Conservation (phyloP, 92 coral and sea anemone species). For the Galaxea fascicularis region DNA sequence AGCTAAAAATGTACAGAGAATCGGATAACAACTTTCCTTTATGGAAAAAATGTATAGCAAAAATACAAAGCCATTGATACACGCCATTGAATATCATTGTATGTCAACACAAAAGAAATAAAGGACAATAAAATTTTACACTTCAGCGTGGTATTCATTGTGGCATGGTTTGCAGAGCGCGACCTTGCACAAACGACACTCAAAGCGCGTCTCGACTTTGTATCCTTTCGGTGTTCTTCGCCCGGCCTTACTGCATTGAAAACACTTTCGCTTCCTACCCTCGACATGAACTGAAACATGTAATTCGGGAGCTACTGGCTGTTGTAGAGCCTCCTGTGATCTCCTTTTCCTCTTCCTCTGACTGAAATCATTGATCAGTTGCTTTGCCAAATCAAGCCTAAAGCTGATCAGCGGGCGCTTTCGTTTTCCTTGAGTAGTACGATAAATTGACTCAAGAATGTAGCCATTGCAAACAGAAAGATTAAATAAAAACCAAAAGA, state of each 20-base stretch:
- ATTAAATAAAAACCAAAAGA: constrained; percentile 56
- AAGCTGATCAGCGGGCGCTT: constrained; percentile 8
- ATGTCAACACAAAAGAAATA: background rate
- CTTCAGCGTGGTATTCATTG: constrained; percentile 10
- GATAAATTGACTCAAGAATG: constrained; percentile 11
- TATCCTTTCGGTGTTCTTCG: constrained; percentile 51
- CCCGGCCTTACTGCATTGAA: constrained; percentile 49
- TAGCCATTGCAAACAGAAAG: constrained; percentile 38
- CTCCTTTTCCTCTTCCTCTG: constrained; percentile 33
- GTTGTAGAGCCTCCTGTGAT: background rate
- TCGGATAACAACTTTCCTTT: constrained; percentile 7
- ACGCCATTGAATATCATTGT: background rate
- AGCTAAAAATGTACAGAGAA: background rate
- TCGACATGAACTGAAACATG: constrained; percentile 39
- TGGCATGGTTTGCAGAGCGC: constrained; percentile 38
- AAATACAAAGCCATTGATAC: background rate
- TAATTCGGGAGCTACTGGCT: background rate
- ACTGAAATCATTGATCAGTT: constrained; percentile 37
- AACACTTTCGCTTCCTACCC: constrained; percentile 50
- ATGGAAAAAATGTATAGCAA: background rate
- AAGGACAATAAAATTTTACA: background rate
- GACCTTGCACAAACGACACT: constrained; percentile 53
- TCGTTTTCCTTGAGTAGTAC: background rate
- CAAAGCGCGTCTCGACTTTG: constrained; percentile 37
- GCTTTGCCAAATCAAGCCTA: constrained; percentile 25